Conservation (phyloP, 2,797 vertebrate species). For the Pangasius djambal region DNA sequence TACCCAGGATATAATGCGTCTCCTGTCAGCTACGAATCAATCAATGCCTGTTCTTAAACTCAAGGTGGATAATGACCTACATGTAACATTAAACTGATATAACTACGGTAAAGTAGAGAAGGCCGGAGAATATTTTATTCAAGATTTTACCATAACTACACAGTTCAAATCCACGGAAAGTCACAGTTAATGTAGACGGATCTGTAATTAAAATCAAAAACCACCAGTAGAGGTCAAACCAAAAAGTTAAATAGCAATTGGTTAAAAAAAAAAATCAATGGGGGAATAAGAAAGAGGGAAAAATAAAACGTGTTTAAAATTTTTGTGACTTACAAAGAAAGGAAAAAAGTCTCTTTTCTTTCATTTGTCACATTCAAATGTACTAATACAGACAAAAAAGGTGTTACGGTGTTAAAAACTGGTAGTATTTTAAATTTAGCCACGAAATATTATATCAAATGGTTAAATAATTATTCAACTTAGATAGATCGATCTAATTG, state of each 20-base stretch:
- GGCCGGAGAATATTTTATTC: background rate
- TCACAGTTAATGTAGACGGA: background rate
- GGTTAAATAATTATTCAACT: background rate
- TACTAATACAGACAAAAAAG: background rate
- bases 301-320: background rate
- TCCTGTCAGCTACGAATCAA: slow-evolving; percentile 52
- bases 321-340: no score
- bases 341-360: no score
- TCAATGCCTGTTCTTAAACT: slow-evolving; percentile 50
- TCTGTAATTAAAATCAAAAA: background rate
- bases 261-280: background rate
- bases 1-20: slow-evolving; percentile 41
- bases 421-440: background rate
- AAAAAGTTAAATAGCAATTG: background rate
- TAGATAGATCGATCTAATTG: background rate
- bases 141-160: background rate
- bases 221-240: background rate
- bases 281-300: background rate
- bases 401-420: no score
- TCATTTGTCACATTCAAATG: no score
- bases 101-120: slow-evolving; percentile 18
- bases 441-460: background rate
- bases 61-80: slow-evolving; percentile 52
- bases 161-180: background rate
- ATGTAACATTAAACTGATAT: slow-evolving; percentile 46